Evolutionary conservation across 1,140 invertebrate genomes (phyloP), one percentile per base, ranked within the genome.

Genomic region (Mya arenaria): DNA sequence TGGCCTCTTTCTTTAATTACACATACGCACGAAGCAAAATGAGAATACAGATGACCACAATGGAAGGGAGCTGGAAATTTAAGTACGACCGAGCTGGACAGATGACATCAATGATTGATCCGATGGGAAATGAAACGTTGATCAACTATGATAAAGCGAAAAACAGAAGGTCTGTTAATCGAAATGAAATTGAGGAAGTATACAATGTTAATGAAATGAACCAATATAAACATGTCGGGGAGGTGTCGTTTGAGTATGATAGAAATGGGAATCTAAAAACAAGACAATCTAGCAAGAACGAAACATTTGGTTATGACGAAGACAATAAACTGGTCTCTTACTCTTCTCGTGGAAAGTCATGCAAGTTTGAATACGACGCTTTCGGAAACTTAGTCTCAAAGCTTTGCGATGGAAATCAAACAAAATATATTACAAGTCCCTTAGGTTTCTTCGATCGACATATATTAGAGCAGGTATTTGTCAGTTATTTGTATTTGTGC

Each of bases 81-180:
- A 34, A 55, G 6, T 74, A 74, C 28, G 71, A 74, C 32, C 56
- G 52, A 0, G 32, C 71, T 23, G 71, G 71, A 17, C 71, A 74
- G 62, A 25, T 74, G n/a, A 41, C 34, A 1, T 0, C 52, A 41
- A 41, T 74, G 52, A 60, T 28, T 25, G 37, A 58, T 60, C 71
- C 71, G 28, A 28, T n/a, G 15, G 55, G 55, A 6, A 30, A 39
- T 25, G n/a, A 60, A 13, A 74, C 71, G 5, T n/a, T 60, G 41
- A 60, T 60, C 44, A n/a, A 2, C 13, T 74, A 74, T 34, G 71
- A 74, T 28, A 55, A 60, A 4, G 28, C 28, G 6, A 74, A 74
- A 37, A 74, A 74, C 41, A 58, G 71, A 60, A 60, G 25, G 19
- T 25, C n/a, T 6, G 55, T 74, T 17, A 48, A 37, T 0, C 10